A percentile compares a stretch with the other conserved stretches of the same genome.
Evolutionary conservation across 2,888 invertebrate species (phyloP).

Genomic region (Ichneumoninae sp.): DNA sequence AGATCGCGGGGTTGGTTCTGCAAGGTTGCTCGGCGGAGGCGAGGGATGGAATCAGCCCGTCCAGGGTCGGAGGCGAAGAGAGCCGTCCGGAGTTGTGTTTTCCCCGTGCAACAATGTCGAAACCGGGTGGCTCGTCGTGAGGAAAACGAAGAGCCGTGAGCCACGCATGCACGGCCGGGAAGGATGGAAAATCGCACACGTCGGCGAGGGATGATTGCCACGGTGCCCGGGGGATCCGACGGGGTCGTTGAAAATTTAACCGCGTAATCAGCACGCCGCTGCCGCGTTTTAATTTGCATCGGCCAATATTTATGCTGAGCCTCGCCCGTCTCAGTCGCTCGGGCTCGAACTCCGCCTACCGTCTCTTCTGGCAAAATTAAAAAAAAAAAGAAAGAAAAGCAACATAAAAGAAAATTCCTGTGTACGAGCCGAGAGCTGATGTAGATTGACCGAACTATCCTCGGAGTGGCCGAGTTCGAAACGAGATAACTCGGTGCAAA

Average conservation of each 20-base stretch:
- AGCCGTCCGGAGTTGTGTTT: conserved; percentile 19
- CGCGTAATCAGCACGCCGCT: conserved; percentile 69
- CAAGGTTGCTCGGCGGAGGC: background rate
- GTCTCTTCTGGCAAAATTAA: too few species aligned
- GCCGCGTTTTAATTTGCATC: conserved; percentile 70
- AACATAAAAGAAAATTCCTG: conserved; percentile 38
- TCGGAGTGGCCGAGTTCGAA: conserved; percentile 39
- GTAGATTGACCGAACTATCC: conserved; percentile 50
- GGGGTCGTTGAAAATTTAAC: conserved; percentile 69
- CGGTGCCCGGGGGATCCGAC: conserved; percentile 55
- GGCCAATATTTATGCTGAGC: conserved; percentile 70
- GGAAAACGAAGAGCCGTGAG: background rate
- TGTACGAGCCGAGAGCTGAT: conserved; percentile 26
- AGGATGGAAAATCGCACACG: conserved; percentile 36
- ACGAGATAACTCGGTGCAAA: conserved; percentile 58
- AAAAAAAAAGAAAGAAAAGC: too few species aligned
- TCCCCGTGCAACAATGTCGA: conserved; percentile 43
- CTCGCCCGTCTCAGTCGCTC: conserved; percentile 1
- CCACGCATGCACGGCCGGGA: background rate
- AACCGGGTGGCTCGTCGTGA: conserved; percentile 2
- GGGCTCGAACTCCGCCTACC: background rate
- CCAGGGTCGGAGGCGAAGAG: background rate
- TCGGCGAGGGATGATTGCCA: conserved; percentile 58
- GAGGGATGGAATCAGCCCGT: background rate
- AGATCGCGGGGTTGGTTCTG: background rate